Evolutionary conservation across 2,113 vertebrate genomes (phyloP), one percentile per base, ranked within the genome.

Genomic region (Melanocharis versteri): DNA sequence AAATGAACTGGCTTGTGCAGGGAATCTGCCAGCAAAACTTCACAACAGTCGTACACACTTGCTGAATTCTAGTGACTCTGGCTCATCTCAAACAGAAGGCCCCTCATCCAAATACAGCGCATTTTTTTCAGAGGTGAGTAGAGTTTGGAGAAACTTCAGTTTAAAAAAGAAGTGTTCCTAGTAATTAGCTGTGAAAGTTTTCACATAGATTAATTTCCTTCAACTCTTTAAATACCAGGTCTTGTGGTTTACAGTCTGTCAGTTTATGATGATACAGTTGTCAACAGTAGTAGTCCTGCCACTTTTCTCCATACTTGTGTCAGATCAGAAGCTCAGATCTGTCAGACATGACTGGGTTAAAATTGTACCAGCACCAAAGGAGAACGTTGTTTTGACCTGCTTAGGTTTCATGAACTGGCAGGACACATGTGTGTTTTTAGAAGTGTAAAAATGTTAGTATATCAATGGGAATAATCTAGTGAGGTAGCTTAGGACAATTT

Each of bases 1-100:
- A 97, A 99, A 99, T 87, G 98, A 99, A 98, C 97, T 99, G 97
- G 98, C 99, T 88, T 99, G 98, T 97, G 98, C 98, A 79, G 97
- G 98, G 72, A 99, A 99, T 89, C 96, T 99, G 96, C 97, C 98
- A 87, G 98, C 98, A 90, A 98, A 98, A 92, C 97, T 98, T 78
- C 97, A 89, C 27, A 98, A 98, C 54, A 96, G 96, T 70, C 98
- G 96, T 92, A 98, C 98, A 54, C 98, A 97, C 50, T 96, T 98
- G 80, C 62, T 99, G 97, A 99, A 98, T 97, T 97, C 98, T 72
- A 96, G 97, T 90, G 99, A 99, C 84, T 96, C 98, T 95, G 87
- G 96, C 68, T 97, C 98, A 95, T 98, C 98, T 91, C 98, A 97
- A 80, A 98, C 98, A 93, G 98, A 98, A 92, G 96, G 96, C 85